Evolutionary conservation across 2,797 vertebrate species (phyloP).

Genomic region (Mus minutoides): DNA sequence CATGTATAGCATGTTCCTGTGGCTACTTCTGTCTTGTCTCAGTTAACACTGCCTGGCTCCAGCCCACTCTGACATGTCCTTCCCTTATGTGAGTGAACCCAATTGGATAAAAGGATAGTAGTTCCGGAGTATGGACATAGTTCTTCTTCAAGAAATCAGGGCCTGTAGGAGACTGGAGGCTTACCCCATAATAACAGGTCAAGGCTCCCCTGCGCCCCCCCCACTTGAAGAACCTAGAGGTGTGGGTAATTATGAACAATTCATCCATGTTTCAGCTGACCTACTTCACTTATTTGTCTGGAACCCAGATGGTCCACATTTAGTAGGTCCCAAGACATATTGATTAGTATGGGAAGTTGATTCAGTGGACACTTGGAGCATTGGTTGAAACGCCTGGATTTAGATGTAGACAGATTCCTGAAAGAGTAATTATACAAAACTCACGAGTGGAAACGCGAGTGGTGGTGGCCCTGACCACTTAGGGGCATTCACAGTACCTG

Average conservation of each 20-base stretch:
- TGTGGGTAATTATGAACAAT: neutral
- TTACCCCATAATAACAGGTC: neutral
- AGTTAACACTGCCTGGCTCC: slow-evolving; percentile 51
- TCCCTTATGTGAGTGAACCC: neutral
- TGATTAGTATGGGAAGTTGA: slow-evolving; percentile 15
- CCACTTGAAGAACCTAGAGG: neutral
- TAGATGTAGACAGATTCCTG: neutral
- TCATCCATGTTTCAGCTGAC: slow-evolving; percentile 2
- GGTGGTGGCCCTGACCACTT: neutral
- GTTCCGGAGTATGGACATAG: slow-evolving; percentile 4
- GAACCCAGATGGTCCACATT: slow-evolving; percentile 43
- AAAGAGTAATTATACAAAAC: slow-evolving; percentile 29
- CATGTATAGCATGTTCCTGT: neutral
- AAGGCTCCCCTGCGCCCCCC: neutral
- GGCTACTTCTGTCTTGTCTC: neutral
- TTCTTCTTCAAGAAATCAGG: slow-evolving; percentile 32
- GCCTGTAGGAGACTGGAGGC: neutral
- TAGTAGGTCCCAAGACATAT: neutral
- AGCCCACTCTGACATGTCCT: slow-evolving; percentile 38
- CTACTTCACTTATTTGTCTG: neutral
- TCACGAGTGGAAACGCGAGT: slow-evolving; percentile 18
- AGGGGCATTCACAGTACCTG: neutral
- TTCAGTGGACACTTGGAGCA: neutral
- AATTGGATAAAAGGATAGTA: neutral
- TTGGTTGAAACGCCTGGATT: neutral